Conservation (phyloP, 2,888 invertebrate genomes). For the Emmelina monodactyla region DNA sequence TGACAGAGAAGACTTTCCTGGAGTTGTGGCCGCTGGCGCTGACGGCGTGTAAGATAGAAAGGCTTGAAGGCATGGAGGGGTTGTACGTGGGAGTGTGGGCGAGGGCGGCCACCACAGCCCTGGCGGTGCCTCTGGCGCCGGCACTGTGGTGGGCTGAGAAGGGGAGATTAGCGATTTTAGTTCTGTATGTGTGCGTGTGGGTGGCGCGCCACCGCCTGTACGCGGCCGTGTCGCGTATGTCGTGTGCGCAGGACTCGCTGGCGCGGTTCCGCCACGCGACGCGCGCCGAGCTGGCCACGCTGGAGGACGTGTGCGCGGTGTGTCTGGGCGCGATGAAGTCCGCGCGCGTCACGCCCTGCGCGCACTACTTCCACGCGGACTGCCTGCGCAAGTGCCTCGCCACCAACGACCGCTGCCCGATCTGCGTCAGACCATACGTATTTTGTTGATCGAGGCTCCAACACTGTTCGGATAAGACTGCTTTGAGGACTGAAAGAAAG, state of each 20-base stretch:
- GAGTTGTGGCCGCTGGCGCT: conserved; percentile 70
- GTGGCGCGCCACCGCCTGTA: conserved; percentile 69
- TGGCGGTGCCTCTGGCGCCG: conserved; percentile 67
- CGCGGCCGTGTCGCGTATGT: conserved; percentile 62
- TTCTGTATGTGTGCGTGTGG: conserved; percentile 72
- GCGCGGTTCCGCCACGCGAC: conserved; percentile 72
- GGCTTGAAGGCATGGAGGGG: conserved; percentile 74
- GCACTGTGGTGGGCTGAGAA: conserved; percentile 64
- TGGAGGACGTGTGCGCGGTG: conserved; percentile 82
- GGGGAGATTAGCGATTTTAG: conserved; percentile 64
- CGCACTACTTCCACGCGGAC: conserved; percentile 81
- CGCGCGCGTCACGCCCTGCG: conserved; percentile 80
- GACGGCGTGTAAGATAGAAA: conserved; percentile 65
- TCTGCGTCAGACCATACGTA: conserved; percentile 74
- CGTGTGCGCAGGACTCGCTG: conserved; percentile 68
- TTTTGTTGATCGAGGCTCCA: conserved; percentile 48
- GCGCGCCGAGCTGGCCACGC: conserved; percentile 68
- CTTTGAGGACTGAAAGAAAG: conserved; percentile 11
- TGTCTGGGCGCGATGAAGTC: conserved; percentile 75
- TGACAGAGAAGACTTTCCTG: conserved; percentile 76
- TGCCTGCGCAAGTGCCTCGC: conserved; percentile 78
- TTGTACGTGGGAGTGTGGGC: conserved; percentile 74
- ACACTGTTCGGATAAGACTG: conserved; percentile 35
- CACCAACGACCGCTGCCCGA: conserved; percentile 73
- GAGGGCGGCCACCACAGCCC: conserved; percentile 61